These are phyloP conservation scores for Lapara coniferarum DNA, from an alignment of 2,888 invertebrate species.

Conservation along the genomic window DNA sequence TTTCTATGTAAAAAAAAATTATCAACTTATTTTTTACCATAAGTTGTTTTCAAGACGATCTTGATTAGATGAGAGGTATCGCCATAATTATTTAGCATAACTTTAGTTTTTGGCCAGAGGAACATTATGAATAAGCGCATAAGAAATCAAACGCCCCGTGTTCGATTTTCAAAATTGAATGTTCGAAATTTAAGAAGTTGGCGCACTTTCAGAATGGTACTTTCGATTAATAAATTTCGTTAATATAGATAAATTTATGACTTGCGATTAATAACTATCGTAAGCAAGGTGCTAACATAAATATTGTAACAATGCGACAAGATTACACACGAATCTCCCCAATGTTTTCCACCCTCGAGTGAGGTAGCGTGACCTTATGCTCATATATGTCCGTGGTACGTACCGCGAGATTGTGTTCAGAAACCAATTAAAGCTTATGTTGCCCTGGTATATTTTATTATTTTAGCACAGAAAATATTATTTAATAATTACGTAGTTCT, in stretches of 20 bases:
- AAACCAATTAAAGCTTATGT: slow-evolving; percentile 73
- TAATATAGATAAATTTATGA: no score
- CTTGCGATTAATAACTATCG: no score
- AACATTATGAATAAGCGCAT: no score
- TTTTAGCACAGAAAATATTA: slow-evolving; percentile 17
- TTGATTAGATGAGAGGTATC: no score
- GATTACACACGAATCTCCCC: slow-evolving; percentile 17
- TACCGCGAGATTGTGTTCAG: slow-evolving; percentile 71
- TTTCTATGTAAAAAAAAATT: no score
- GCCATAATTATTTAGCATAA: no score
- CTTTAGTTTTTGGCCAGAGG: no score
- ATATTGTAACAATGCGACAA: not conserved
- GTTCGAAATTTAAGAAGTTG: not conserved
- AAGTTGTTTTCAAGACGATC: no score
- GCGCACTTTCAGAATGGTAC: no score
- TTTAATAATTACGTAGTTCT: no score
- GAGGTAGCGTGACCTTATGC: slow-evolving; percentile 55
- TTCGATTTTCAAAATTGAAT: not conserved
- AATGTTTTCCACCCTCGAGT: slow-evolving; percentile 2
- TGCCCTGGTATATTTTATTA: slow-evolving; percentile 52
- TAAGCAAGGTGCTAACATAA: not conserved
- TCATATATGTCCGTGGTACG: slow-evolving; percentile 61
- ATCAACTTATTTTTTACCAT: no score
- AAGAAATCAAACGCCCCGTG: no score
- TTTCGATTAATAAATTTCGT: not conserved